Percentiles rank a stretch among this genome's conserved stretches.
Evolutionary conservation across 2,797 vertebrate species (phyloP).

Genomic region (Hippopotamyrus pictus): DNA sequence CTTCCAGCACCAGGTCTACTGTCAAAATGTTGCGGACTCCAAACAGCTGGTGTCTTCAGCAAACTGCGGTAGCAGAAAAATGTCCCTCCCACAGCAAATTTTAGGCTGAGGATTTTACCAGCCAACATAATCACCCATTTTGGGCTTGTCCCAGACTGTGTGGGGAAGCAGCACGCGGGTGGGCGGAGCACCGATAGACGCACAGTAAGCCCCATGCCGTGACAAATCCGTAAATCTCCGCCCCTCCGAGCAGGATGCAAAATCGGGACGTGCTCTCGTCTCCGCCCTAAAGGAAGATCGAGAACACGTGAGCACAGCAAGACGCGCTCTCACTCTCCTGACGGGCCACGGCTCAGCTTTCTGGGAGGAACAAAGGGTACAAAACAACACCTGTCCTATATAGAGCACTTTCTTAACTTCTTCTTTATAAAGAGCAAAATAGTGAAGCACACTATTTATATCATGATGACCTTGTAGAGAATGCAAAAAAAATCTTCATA

Average conservation of each 20-base stretch:
- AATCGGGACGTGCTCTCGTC: not conserved
- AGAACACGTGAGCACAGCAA: not conserved
- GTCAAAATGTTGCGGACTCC: not conserved
- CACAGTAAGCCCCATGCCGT: not conserved
- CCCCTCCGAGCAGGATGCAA: not conserved
- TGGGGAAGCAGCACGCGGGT: not conserved
- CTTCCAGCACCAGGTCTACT: not conserved
- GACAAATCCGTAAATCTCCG: not conserved
- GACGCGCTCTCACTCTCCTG: not conserved
- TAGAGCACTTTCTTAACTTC: not conserved
- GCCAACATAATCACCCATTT: not conserved
- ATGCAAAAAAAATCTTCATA: not conserved
- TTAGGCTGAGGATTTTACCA: not conserved
- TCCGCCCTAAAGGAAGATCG: not conserved
- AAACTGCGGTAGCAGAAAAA: not conserved
- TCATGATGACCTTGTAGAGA: not conserved
- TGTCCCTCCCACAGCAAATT: not conserved
- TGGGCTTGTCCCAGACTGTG: not conserved
- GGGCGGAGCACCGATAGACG: not conserved
- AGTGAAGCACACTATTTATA: not conserved
- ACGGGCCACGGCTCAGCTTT: not conserved
- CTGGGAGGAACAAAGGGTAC: not conserved
- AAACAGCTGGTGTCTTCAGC: not conserved
- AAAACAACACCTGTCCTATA: not conserved
- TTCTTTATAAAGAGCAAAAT: not conserved